A percentile compares a stretch with the other conserved stretches of the same genome.
phyloP scores from a whole-genome alignment of 2,113 vertebrate genomes.

The Brachypodius melanocephalos region DNA sequence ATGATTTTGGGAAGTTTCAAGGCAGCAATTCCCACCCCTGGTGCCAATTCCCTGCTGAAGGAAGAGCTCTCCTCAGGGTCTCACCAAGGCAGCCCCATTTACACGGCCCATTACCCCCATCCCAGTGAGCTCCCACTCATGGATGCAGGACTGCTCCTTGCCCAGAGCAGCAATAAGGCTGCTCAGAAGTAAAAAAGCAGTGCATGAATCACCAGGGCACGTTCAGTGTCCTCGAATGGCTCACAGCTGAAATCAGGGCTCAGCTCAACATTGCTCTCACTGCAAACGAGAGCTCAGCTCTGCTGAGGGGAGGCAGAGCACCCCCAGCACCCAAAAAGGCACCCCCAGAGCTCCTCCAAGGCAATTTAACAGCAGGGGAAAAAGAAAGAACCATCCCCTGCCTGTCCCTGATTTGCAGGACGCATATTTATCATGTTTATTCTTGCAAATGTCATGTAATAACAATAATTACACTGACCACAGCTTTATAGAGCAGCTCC shows the following conservation, averaged over 20 bases:
- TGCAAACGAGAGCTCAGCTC: neutral
- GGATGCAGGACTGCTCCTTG: neutral
- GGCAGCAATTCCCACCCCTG: neutral
- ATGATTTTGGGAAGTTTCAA: neutral
- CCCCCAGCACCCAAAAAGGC: neutral
- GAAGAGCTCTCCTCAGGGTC: neutral
- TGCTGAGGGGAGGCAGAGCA: neutral
- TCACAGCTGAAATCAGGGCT: neutral
- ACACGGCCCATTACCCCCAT: neutral
- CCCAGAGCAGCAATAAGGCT: neutral
- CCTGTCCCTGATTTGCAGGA: neutral
- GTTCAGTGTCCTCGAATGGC: neutral
- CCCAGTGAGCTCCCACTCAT: neutral
- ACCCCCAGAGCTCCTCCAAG: neutral
- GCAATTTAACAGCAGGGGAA: neutral
- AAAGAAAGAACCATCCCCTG: neutral
- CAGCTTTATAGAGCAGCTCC: neutral
- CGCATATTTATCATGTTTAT: neutral
- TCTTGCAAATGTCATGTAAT: neutral
- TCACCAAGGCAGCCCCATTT: neutral
- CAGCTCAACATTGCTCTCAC: neutral
- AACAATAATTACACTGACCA: neutral
- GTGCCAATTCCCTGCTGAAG: neutral
- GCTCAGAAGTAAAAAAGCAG: neutral
- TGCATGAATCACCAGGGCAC: neutral